Conservation (phyloP, 2,888 invertebrate species). For the Neoascia interrupta region DNA sequence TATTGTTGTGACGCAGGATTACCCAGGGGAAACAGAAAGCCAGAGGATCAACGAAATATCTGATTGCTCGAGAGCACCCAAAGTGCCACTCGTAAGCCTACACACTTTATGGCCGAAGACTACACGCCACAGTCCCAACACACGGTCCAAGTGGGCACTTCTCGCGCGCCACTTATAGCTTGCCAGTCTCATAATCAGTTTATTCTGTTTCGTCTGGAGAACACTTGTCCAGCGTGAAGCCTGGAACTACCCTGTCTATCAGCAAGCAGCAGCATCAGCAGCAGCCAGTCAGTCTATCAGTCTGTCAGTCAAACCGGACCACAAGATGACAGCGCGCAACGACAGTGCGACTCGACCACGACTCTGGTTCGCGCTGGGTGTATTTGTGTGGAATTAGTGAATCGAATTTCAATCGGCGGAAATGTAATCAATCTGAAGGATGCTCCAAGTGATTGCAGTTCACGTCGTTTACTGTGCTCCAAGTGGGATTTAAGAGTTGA, state of each 20-base stretch:
- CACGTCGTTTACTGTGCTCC: constrained; percentile 54
- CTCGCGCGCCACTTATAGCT: constrained; percentile 48
- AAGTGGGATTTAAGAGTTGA: constrained; percentile 43
- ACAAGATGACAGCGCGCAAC: too few relatives aligned
- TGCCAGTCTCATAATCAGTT: constrained; percentile 41
- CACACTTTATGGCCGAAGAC: constrained; percentile 69
- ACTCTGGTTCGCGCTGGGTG: not conserved
- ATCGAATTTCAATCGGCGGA: constrained; percentile 63
- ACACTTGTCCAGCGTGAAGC: constrained; percentile 40
- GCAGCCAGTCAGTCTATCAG: constrained; percentile 63
- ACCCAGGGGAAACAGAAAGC: constrained; percentile 58
- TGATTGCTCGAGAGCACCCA: constrained; percentile 63
- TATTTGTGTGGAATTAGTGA: constrained; percentile 57
- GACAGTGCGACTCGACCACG: not conserved
- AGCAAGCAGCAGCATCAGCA: constrained; percentile 11
- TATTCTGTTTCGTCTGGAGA: constrained; percentile 41
- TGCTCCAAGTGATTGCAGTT: constrained; percentile 64
- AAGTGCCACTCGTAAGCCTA: constrained; percentile 64
- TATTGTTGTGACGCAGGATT: constrained; percentile 68
- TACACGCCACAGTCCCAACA: constrained; percentile 59
- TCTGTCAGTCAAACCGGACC: constrained; percentile 53
- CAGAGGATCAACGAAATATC: constrained; percentile 62
- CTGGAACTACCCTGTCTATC: too few relatives aligned
- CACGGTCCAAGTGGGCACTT: constrained; percentile 62
- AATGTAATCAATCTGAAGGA: constrained; percentile 69